These are phyloP conservation scores for Helicoverpa armigera DNA, from an alignment of 1,140 invertebrate genomes.

Conservation along the genomic window DNA sequence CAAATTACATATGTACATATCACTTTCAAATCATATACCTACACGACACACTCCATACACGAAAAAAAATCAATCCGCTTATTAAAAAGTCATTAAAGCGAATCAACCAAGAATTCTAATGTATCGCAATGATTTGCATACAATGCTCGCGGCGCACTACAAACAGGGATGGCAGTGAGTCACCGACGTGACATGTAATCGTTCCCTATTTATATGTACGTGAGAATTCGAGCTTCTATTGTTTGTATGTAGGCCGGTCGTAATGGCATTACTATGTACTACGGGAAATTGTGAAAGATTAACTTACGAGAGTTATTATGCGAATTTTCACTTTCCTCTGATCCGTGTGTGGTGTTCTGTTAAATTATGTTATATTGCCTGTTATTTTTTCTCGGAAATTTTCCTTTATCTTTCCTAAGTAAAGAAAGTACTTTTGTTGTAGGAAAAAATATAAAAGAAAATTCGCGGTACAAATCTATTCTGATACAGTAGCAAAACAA, in stretches of 20 bases:
- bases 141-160: constrained; percentile 58
- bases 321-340: constrained; percentile 15
- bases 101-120: constrained; percentile 61
- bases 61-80: constrained; percentile 38
- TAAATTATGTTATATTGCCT: no score
- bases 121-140: constrained; percentile 61
- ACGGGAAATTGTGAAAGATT: constrained; percentile 49
- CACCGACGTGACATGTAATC: constrained; percentile 49
- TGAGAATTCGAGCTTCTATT: constrained; percentile 27
- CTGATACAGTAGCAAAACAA: constrained; percentile 1
- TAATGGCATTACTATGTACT: constrained; percentile 49
- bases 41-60: not conserved
- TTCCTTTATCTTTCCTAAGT: no score
- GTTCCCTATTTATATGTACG: constrained; percentile 25
- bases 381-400: no score
- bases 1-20: not conserved
- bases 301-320: constrained; percentile 32
- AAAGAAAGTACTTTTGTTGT: not conserved
- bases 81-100: constrained; percentile 64
- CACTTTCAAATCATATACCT: not conserved
- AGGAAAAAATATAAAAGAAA: not conserved
- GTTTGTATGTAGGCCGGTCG: constrained; percentile 25
- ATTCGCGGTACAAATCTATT: not conserved
- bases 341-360: not conserved
- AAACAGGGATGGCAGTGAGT: constrained; percentile 56